Conservation (phyloP, 2,113 vertebrate species). For the Phyllopteryx taeniolatus region DNA sequence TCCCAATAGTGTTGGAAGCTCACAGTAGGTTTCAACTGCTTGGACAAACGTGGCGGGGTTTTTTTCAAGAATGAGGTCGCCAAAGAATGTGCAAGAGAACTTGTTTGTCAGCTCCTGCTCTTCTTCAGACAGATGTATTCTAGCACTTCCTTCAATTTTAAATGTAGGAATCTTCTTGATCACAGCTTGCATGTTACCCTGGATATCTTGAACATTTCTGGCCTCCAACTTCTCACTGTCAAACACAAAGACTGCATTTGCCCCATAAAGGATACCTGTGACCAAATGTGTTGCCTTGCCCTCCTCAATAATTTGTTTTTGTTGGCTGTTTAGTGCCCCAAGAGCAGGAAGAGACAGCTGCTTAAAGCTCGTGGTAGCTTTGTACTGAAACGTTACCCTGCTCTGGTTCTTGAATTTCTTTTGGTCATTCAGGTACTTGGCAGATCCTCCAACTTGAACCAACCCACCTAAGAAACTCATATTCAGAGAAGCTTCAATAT, state of each 20-base stretch:
- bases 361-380: constrained; percentile 20
- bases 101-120: constrained; percentile 5
- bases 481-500: constrained; percentile 2
- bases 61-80: background rate
- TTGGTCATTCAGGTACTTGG: constrained; percentile 3
- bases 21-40: background rate
- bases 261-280: constrained; percentile 38
- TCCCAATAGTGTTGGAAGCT: background rate
- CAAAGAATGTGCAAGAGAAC: constrained; percentile 23
- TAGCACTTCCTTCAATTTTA: accelerated
- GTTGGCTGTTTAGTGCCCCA: accelerated
- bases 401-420: constrained; percentile 9
- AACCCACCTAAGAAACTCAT: background rate
- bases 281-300: constrained; percentile 32
- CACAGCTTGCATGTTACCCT: constrained; percentile 11
- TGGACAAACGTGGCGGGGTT: constrained; percentile 1
- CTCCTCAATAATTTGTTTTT: background rate
- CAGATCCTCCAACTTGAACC: constrained; percentile 5
- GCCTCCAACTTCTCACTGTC: constrained; percentile 18
- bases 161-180: constrained; percentile 14
- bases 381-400: constrained; percentile 25
- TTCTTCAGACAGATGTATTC: background rate
- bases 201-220: background rate
- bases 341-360: background rate
- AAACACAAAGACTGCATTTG: constrained; percentile 48